These are phyloP conservation scores for Catharus fuscescens DNA, from an alignment of 2,113 vertebrate species.

Conservation along the genomic window DNA sequence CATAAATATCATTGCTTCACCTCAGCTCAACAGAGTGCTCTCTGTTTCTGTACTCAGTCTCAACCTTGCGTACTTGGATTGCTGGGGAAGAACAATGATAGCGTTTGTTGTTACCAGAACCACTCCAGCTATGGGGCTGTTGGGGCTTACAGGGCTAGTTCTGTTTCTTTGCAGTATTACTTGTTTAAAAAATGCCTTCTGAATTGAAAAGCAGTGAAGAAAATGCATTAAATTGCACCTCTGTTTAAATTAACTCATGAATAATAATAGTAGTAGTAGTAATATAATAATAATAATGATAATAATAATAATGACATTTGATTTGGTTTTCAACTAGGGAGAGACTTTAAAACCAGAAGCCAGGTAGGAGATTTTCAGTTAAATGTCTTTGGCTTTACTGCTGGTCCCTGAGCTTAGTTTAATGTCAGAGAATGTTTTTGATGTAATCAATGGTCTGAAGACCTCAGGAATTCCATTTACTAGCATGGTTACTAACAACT, in stretches of 20 bases:
- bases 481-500: not conserved
- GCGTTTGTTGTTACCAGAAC: not conserved
- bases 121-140: not conserved
- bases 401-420: not conserved
- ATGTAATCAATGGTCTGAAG: not conserved
- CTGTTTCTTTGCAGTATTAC: not conserved
- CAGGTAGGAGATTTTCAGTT: not conserved
- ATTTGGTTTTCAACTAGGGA: not conserved
- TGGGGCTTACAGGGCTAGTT: not conserved
- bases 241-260: not conserved
- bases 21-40: conserved; percentile 32
- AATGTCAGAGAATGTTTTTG: not conserved
- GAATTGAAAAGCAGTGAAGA: not conserved
- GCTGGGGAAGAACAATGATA: not conserved
- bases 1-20: conserved; percentile 54
- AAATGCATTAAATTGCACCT: not conserved
- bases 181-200: not conserved
- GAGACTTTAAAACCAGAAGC: not conserved
- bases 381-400: not conserved
- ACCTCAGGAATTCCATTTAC: not conserved
- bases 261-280: too few species aligned
- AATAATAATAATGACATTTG: not conserved
- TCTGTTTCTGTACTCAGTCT: not conserved
- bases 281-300: not conserved
- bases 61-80: not conserved